Base-by-base conservation (phyloP, 64 coral and sea anemone genomes). In the Stichodactyla mertensii region DNA sequence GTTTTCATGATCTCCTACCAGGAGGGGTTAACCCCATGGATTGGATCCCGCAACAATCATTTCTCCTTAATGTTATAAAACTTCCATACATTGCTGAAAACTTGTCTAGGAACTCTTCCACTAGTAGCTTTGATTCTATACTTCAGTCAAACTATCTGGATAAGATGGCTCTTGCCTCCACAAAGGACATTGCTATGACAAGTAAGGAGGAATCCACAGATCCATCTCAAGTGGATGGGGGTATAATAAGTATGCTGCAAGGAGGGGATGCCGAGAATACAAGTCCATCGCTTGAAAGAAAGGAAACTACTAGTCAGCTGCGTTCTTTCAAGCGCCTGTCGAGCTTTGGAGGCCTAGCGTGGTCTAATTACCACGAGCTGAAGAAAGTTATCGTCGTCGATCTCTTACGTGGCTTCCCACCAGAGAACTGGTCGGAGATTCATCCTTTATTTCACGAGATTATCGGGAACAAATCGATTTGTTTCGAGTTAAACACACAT, bases 391-490 rank as follows among this genome's bases (percentile, higher is more conserved):
- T 92, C 5, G 86, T 92, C 36, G 58, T 82, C 19, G 80, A 83
- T 53, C 64, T 95, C 12, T 66, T 92, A 6, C 83, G 86, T 12
- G 69, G 80, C 36, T 87, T 92, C 79, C 85, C 87, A 22, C 71
- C 74, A 55, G 87, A 89, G 22, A 78, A 69, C 77, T 57, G 87
- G 89, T 28, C 52, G 11, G 84, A 89, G 4, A 87, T 88, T 45
- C 89, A 91, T 83, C 60, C 81, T 26, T 82, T 98, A 55, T 98
- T 98, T 61, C 87, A 98, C 6, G 92, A 98, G 61, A 93, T 98
- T 55, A 88, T 88, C 8, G 95, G 95, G 6, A 89, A 87, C 26
- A 91, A 98, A 60, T 89, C 87, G 20, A 83, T 93, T 26, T 22
- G 78, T 71, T 88, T 93, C 92, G 84, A 91, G 51, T 27, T 86